Conservation (phyloP, 2,113 vertebrate species). For the Pomatorhinus ruficollis region DNA sequence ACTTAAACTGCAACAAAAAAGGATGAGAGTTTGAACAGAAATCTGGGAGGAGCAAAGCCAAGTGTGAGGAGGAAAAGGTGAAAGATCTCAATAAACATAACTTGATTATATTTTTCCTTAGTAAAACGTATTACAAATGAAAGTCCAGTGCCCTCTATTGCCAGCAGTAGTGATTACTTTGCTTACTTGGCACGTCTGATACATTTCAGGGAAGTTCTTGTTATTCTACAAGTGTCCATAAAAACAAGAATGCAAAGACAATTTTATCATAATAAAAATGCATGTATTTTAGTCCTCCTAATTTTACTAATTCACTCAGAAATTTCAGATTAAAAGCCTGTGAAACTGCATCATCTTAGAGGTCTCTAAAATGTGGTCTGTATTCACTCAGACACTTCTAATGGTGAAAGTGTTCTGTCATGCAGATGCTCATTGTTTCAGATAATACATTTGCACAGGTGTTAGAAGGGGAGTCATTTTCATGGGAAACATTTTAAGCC, state of each 20-base stretch:
- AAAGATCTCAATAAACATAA: neutral
- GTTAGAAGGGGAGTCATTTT: neutral
- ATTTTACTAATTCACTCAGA: neutral
- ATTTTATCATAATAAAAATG: neutral
- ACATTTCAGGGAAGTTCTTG: neutral
- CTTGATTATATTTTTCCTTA: neutral
- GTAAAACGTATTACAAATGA: neutral
- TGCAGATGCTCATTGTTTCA: neutral
- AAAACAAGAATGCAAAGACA: neutral
- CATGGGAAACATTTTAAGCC: neutral
- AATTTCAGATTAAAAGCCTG: neutral
- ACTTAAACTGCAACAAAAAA: neutral
- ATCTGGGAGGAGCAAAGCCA: neutral
- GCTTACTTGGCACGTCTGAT: neutral
- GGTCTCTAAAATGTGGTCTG: neutral
- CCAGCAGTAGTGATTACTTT: neutral
- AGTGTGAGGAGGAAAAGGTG: neutral
- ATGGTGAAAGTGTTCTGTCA: neutral
- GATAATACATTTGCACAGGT: fast-evolving
- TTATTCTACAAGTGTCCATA: neutral
- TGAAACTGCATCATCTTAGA: neutral
- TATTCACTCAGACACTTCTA: neutral
- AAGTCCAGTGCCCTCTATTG: constrained; percentile 54
- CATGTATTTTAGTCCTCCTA: neutral
- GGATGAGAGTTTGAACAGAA: neutral